Evolutionary conservation across 92 coral and sea anemone species (phyloP).

Genomic region (Ricordea florida): DNA sequence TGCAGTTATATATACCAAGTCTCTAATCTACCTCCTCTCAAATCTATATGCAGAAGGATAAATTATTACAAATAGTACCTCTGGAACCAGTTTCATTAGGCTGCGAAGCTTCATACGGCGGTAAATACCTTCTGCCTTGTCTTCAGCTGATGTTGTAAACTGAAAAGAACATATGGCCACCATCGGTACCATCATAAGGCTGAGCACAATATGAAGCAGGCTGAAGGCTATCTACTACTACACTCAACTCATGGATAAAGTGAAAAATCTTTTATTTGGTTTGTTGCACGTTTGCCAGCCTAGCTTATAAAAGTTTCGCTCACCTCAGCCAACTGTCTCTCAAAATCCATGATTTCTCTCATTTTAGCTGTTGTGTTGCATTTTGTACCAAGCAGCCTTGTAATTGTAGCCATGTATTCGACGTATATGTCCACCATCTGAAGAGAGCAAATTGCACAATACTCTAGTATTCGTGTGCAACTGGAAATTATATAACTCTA

Average conservation of each 20-base stretch:
- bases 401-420: slow-evolving; percentile 94
- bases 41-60: not conserved
- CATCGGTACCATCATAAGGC: too few relatives aligned
- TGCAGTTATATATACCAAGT: not conserved
- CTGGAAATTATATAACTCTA: too few relatives aligned
- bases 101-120: slow-evolving; percentile 84
- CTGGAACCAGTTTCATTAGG: slow-evolving; percentile 85
- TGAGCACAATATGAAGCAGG: too few relatives aligned
- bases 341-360: slow-evolving; percentile 94
- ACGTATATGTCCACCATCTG: slow-evolving; percentile 91
- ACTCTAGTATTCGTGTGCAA: too few relatives aligned
- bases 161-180: too few relatives aligned
- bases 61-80: slow-evolving; percentile 29
- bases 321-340: slow-evolving; percentile 86
- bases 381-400: slow-evolving; percentile 80
- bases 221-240: too few relatives aligned
- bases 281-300: not conserved
- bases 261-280: too few relatives aligned
- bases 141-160: slow-evolving; percentile 98
- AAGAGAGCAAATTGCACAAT: not conserved
- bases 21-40: not conserved
- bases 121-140: slow-evolving; percentile 93
- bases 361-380: slow-evolving; percentile 74
- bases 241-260: too few relatives aligned
- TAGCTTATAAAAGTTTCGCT: not conserved